Evolutionary conservation across 1,140 invertebrate genomes (phyloP), one percentile per base, ranked within the genome.

Genomic region (Piezodorus guildinii): DNA sequence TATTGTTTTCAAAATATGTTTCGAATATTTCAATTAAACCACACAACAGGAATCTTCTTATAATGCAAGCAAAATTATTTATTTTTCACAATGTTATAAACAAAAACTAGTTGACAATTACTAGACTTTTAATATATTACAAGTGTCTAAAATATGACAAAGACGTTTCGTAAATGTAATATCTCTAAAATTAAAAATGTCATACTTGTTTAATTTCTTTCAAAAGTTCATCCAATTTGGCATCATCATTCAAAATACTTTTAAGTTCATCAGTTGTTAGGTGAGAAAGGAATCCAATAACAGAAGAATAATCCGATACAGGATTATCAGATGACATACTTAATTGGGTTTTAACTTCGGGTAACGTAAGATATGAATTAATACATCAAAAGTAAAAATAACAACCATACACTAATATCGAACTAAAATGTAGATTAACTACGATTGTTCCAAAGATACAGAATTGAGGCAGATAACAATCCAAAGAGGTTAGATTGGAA

Each of bases 161-260:
- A 30, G 9, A 30, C 30, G 3, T 3, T 9, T 5, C 30, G 9
- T 30, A 30, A 30, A 30, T 9, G 9, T 30, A 30, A 30, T 30
- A 30, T 3, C 30, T n/a, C n/a, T n/a, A n/a, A n/a, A 30, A 30
- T 9, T 30, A 3, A 30, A 30, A 58, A 67, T 58, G 63, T 65
- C 71, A 70, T 78, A 91, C 88, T 81, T 90, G 86, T 73, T 85
- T 82, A 51, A 88, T 76, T 71, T 87, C 83, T 72, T 85, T 84
- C 1, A 94, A 78, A 44, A 92, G 79, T 45, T 84, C 79, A 70
- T 93, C 86, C 68, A 94, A 82, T 76, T 90, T 91, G 6, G 80
- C 78, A 71, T 94, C 90, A 73, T 93, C 81, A 70, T 92, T 89
- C 14, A 94, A 76, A 63, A 94, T 79, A 74, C 86, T 84, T 73